A percentile compares a stretch with the other conserved stretches of the same genome.
Evolutionary conservation across 2,113 vertebrate genomes (phyloP).

Genomic region (Sylvicapra grimmia): DNA sequence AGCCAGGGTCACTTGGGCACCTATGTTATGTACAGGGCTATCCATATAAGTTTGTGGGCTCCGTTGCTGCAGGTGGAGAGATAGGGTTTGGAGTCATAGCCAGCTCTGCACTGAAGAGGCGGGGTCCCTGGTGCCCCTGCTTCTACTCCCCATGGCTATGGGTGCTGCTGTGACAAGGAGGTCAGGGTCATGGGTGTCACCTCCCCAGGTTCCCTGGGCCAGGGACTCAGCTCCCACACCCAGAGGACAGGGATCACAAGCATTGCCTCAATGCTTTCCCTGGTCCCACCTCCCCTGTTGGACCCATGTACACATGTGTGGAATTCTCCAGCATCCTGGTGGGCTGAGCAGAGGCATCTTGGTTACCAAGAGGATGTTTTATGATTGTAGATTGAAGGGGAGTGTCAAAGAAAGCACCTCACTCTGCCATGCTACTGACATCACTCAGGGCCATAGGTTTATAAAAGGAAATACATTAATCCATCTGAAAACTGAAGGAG

Average conservation of each 20-base stretch:
- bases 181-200: not conserved
- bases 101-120: not conserved
- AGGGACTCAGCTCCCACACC: not conserved
- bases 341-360: not conserved
- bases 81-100: not conserved
- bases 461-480: not conserved
- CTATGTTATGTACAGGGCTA: not conserved
- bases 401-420: not conserved
- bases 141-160: not conserved
- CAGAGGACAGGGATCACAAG: not conserved
- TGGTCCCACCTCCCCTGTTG: not conserved
- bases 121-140: not conserved
- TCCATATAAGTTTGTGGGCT: not conserved
- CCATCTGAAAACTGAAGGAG: not conserved
- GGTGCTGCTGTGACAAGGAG: not conserved
- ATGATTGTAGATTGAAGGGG: not conserved
- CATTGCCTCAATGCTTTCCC: not conserved
- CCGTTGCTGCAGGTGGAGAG: not conserved
- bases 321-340: not conserved
- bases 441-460: not conserved
- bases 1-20: not conserved
- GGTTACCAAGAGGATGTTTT: not conserved
- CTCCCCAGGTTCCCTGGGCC: not conserved
- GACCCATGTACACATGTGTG: not conserved
- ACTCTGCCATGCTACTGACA: not conserved